Conservation (phyloP, 2,113 vertebrate genomes). For the Gadus macrocephalus region DNA sequence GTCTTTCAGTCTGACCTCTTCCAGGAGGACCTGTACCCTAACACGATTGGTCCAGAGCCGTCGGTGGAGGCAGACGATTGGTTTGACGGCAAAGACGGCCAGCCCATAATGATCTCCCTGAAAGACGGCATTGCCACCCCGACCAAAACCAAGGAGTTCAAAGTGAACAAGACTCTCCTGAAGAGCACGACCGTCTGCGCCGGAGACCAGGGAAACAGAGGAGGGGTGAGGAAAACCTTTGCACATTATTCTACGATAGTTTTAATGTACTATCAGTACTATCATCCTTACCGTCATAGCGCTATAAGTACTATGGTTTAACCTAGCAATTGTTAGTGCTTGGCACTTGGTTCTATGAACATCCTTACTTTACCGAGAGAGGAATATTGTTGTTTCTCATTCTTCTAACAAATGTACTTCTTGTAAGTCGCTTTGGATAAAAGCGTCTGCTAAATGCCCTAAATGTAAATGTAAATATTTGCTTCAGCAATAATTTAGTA, state of each 20-base stretch:
- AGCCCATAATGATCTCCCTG: conserved; percentile 81
- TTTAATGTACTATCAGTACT: too few relatives aligned
- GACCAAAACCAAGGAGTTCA: conserved; percentile 83
- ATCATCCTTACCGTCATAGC: too few relatives aligned
- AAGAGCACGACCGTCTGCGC: conserved; percentile 47
- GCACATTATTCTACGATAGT: too few relatives aligned
- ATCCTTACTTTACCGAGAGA: too few relatives aligned
- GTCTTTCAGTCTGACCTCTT: conserved; percentile 83
- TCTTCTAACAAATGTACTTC: too few relatives aligned
- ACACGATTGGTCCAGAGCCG: conserved; percentile 82
- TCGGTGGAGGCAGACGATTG: conserved; percentile 82
- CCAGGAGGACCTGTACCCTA: conserved; percentile 87
- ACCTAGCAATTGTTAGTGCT: too few relatives aligned
- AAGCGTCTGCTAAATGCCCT: too few relatives aligned
- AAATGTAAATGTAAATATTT: background rate
- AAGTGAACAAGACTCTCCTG: conserved; percentile 83
- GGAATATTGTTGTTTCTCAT: too few relatives aligned
- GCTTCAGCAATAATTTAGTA: too few relatives aligned
- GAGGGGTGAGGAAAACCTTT: conserved; percentile 44
- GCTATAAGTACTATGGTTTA: too few relatives aligned
- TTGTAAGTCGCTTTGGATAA: too few relatives aligned
- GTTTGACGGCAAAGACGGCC: conserved; percentile 77
- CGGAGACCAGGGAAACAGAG: conserved; percentile 36
- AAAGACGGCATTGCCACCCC: conserved; percentile 79
- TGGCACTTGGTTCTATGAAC: too few relatives aligned